Conservation (phyloP, 30 jellyfish, hydroid and myxozoan species). For the Nemopilema nomurai region DNA sequence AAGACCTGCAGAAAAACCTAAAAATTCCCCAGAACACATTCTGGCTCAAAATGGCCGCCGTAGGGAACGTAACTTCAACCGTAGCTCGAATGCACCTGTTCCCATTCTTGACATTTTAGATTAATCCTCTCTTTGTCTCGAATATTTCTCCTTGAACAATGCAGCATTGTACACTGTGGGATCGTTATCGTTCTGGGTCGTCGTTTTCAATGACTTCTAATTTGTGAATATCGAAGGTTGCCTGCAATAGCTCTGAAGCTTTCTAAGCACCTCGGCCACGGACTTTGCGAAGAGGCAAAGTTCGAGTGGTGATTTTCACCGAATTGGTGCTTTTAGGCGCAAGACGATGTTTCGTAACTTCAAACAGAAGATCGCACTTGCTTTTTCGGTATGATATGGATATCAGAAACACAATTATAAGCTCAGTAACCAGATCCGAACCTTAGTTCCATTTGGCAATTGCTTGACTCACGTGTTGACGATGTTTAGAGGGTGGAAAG, state of each 20-base stretch:
- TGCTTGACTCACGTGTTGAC: too few species aligned
- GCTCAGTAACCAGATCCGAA: background rate
- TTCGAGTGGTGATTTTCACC: background rate
- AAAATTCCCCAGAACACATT: background rate
- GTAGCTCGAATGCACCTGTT: conserved; percentile 26
- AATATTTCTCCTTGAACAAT: conserved; percentile 8
- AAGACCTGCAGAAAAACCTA: background rate
- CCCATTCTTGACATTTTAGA: background rate
- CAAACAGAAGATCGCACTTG: conserved; percentile 56
- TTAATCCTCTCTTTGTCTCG: conserved; percentile 14
- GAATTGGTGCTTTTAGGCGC: background rate
- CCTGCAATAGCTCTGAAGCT: background rate
- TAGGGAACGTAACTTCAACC: background rate
- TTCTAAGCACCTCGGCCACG: background rate
- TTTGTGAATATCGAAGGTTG: background rate
- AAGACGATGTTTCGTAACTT: conserved; percentile 48
- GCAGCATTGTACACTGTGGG: conserved; percentile 15
- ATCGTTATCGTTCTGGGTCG: background rate
- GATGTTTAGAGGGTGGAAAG: too few species aligned
- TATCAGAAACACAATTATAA: background rate
- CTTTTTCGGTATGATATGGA: conserved; percentile 28
- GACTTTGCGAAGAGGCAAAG: background rate
- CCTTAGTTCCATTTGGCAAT: too few species aligned
- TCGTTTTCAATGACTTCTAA: background rate
- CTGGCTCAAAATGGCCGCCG: background rate